Percentiles rank a stretch among this genome's conserved stretches.
Conservation (phyloP, 30 jellyfish, hydroid and myxozoan genomes). For the Aurelia coerulea region DNA sequence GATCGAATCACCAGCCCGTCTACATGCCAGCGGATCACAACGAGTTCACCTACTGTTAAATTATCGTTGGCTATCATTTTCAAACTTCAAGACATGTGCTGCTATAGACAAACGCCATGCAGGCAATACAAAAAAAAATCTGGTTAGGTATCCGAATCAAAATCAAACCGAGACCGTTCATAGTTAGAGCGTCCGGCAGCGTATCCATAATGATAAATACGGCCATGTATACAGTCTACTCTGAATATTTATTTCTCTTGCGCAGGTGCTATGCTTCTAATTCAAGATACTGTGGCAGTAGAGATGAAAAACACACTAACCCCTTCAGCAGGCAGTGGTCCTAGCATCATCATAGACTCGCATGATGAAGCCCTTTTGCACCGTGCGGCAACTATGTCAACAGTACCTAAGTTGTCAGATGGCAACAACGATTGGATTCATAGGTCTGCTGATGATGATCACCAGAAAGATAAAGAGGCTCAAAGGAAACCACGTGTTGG, state of each 20-base stretch:
- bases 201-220: no score
- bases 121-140: no score
- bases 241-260: neutral
- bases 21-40: no score
- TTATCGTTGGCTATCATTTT: no score
- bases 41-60: no score
- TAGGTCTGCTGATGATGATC: neutral
- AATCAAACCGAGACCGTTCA: no score
- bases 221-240: no score
- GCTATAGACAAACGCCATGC: no score
- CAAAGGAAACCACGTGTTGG: conserved; percentile 31
- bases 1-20: no score
- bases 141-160: no score
- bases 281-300: conserved; percentile 91
- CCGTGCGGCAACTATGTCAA: conserved; percentile 17
- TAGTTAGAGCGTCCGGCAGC: no score
- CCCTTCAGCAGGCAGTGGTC: conserved; percentile 11
- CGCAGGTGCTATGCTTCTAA: conserved; percentile 86
- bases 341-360: conserved; percentile 1
- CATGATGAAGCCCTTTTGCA: conserved; percentile 8
- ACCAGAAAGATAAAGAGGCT: neutral
- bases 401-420: conserved; percentile 1
- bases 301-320: conserved; percentile 33
- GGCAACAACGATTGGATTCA: conserved; percentile 1
- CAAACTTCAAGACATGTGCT: no score